Base-by-base conservation (phyloP, 2,113 vertebrate genomes). In the Xenotilapia flavipinnis region DNA sequence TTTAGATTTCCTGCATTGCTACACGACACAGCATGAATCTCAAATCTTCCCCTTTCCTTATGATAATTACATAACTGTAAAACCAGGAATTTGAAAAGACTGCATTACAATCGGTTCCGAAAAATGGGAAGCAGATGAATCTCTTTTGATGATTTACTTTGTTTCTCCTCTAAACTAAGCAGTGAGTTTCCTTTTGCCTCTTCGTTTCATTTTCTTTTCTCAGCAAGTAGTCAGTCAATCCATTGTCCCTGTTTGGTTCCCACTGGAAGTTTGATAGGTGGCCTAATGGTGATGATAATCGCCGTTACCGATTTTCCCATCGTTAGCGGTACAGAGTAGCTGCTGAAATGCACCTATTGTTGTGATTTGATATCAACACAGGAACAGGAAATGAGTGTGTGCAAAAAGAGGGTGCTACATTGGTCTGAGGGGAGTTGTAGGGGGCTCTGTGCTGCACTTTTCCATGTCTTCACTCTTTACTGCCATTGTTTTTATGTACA, bases 311-410 rank as follows among this genome's bases (percentile, higher is more conserved):
- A 87, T 86, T 92, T 92, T 86, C 89, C 86, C 90, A 88, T 94
- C 91, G 81, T 93, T 93, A 91, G 86, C 17, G 15, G 86, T 79
- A 84, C 89, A 91, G 88, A 86, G 87, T 85, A 89, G 90, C 89
- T 82, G 89, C 86, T 93, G 75, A 93, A 92, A 90, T 86, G 56
- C 80, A 89, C 75, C 92, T 86, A 93, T 93, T 95, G 92, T 94
- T 93, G 83, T 82, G 85, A 93, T 92, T 91, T 91, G 82, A 92
- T 91, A 92, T 90, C 90, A 83, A 81, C 91, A 89, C 90, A 90
- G 93, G 85, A 93, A 93, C 87, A 93, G 95, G 93, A 95, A 93
- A 79, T 91, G 86, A 53, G 80, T 54, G 47, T 84, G 26, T 23
- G 40, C 5, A 56, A 62, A 56, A 70, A 36, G 36, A 38, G n/a